Evolutionary conservation across 2,888 invertebrate species (phyloP).

Genomic region (Pseudococcus longispinus): DNA sequence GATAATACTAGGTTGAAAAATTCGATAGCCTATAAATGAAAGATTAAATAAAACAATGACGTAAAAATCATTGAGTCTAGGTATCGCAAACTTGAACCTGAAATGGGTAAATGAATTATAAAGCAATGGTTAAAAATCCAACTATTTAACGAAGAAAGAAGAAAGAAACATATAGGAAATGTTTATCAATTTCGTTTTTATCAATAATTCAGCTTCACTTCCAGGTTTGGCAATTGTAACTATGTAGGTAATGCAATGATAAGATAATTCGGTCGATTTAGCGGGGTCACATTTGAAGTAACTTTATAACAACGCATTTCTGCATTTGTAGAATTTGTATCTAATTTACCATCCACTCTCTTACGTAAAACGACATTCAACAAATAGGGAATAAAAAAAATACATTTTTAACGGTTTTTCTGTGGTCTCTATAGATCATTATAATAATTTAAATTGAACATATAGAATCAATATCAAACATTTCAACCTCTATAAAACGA

Average conservation of each 20-base stretch:
- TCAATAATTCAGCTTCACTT: neutral
- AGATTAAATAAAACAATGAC: neutral
- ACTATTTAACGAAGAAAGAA: neutral
- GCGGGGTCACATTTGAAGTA: neutral
- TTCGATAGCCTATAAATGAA: neutral
- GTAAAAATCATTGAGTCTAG: neutral
- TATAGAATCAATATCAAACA: no score
- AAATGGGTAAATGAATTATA: neutral
- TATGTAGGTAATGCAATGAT: neutral
- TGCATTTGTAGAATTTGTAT: no score
- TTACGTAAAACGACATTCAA: no score
- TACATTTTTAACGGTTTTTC: no score
- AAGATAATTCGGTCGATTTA: slow-evolving; percentile 20
- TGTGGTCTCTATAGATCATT: no score
- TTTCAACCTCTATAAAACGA: no score
- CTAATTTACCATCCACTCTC: no score
- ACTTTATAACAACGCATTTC: neutral
- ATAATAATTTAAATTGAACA: no score
- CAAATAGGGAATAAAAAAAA: no score
- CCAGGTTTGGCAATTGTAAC: slow-evolving; percentile 10
- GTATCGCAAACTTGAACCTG: slow-evolving; percentile 31
- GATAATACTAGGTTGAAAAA: neutral
- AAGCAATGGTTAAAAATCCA: neutral
- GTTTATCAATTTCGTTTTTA: neutral
- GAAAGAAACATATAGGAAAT: neutral